Evolutionary conservation across 2,888 invertebrate species (phyloP), one percentile per base, ranked within the genome.

Genomic region (Hedya salicella): DNA sequence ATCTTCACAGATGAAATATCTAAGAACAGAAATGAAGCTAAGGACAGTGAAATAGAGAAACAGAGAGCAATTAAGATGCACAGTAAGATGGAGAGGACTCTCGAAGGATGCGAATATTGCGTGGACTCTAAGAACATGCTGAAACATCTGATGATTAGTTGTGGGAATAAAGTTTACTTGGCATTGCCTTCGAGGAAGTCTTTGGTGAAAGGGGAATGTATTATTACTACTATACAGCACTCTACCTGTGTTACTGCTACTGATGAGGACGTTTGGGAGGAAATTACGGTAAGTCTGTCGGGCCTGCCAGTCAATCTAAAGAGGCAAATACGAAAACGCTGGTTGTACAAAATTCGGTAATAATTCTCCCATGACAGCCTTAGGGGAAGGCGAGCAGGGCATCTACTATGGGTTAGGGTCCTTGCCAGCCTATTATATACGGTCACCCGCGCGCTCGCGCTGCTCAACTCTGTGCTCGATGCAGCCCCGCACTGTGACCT

Each of bases 241-340:
- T 91, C 94, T 0, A 81, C 95, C 1, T 96, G 97, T 82, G 94
- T 95, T 40, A 97, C 98, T 0, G 94, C 95, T 70, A 81, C 98
- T 46, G 99, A 99, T 89, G 99, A 99, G 93, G 98, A 99, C 89
- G 96, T 97, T 52, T 99, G 97, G 97, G 94, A 94, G 67, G 98
- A 98, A 91, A 93, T 99, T 67, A 93, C 94, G 91, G 96, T 95
- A 86, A 80, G 78, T 70, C 50, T 54, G 40, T 40, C 42, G 25
- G 0, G 25, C 25, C 6, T 25, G n/a, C n/a, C n/a, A n/a, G n/a
- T n/a, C n/a, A n/a, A n/a, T n/a, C n/a, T n/a, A n/a, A n/a, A n/a
- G n/a, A n/a, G n/a, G n/a, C n/a, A n/a, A n/a, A n/a, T n/a, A n/a
- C n/a, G n/a, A n/a, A n/a, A n/a, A n/a, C n/a, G n/a, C n/a, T n/a